A percentile compares a stretch with the other conserved stretches of the same genome.
These are phyloP conservation scores for Mola mola DNA, from an alignment of 2,113 vertebrate genomes.

Conservation along the genomic window DNA sequence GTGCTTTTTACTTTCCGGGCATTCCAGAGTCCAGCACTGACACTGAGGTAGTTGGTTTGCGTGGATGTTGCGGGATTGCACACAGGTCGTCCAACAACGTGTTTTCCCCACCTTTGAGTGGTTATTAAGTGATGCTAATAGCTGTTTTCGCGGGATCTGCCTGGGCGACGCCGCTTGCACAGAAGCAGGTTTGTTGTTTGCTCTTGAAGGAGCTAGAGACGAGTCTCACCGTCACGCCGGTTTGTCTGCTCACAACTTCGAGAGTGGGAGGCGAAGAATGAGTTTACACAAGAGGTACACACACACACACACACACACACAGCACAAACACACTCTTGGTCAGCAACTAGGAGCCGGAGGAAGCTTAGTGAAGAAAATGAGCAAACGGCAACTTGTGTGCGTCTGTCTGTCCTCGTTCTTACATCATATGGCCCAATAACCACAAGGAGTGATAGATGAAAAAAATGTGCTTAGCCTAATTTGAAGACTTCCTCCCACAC, in stretches of 20 bases:
- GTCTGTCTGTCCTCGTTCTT: constrained; percentile 6
- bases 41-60: too few species aligned
- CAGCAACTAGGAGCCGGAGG: constrained; percentile 3
- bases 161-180: constrained; percentile 20
- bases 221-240: constrained; percentile 45
- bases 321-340: constrained; percentile 8
- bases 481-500: constrained; percentile 52
- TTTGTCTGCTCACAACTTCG: constrained; percentile 66
- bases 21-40: too few species aligned
- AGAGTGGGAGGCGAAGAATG: constrained; percentile 65
- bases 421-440: constrained; percentile 1
- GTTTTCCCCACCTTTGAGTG: too few species aligned
- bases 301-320: constrained; percentile 14
- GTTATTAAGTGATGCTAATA: constrained; percentile 29
- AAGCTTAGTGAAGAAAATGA: constrained; percentile 21
- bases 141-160: constrained; percentile 45
- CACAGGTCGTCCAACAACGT: too few species aligned
- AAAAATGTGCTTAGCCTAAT: constrained; percentile 44
- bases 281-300: constrained; percentile 61
- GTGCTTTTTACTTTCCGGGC: constrained; percentile 14
- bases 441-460: too few species aligned
- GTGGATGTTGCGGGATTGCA: too few species aligned
- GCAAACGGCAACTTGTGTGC: background rate
- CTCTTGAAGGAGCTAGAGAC: too few species aligned
- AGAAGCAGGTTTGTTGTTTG: constrained; percentile 52